Conservation (phyloP, 2,797 vertebrate species). For the Notoglanidium macrostoma region DNA sequence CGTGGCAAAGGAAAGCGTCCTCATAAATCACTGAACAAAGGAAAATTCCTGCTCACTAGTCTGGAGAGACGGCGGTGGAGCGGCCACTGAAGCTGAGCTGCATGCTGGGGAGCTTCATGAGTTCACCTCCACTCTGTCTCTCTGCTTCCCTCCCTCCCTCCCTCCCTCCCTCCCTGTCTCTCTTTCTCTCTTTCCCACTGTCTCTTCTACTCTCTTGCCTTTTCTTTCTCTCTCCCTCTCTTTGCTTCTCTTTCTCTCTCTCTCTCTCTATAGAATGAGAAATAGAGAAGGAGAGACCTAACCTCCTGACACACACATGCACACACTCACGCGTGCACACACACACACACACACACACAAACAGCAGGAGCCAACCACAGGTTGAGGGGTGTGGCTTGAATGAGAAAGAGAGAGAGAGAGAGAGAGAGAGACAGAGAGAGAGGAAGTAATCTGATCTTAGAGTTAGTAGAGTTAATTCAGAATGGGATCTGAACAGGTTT, state of each 20-base stretch:
- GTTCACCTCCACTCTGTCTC: constrained; percentile 41
- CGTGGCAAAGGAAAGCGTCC: constrained; percentile 55
- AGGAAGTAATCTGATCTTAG: constrained; percentile 52
- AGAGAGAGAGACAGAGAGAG: constrained; percentile 3
- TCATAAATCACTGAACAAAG: constrained; percentile 56
- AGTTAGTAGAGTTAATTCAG: constrained; percentile 32
- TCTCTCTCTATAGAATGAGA: constrained; percentile 18
- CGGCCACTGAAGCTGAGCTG: constrained; percentile 52
- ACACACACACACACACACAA: constrained; percentile 20
- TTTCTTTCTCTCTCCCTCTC: constrained; percentile 21
- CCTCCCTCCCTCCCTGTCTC: constrained; percentile 21
- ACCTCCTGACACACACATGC: constrained; percentile 9
- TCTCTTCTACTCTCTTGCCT: neutral
- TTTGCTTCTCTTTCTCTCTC: constrained; percentile 12
- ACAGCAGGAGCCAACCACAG: constrained; percentile 56
- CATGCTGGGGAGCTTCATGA: constrained; percentile 57
- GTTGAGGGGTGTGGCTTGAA: constrained; percentile 53
- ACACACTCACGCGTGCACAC: constrained; percentile 30
- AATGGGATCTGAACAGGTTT: constrained; percentile 20
- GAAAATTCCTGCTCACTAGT: constrained; percentile 54
- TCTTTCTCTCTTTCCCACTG: constrained; percentile 18
- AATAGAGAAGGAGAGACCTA: constrained; percentile 13
- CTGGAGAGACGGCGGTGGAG: constrained; percentile 44
- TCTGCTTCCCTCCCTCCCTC: constrained; percentile 12
- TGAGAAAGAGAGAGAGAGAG: constrained; percentile 18